Evolutionary conservation across 2,888 invertebrate species (phyloP).

Genomic region (Urechis unicinctus): DNA sequence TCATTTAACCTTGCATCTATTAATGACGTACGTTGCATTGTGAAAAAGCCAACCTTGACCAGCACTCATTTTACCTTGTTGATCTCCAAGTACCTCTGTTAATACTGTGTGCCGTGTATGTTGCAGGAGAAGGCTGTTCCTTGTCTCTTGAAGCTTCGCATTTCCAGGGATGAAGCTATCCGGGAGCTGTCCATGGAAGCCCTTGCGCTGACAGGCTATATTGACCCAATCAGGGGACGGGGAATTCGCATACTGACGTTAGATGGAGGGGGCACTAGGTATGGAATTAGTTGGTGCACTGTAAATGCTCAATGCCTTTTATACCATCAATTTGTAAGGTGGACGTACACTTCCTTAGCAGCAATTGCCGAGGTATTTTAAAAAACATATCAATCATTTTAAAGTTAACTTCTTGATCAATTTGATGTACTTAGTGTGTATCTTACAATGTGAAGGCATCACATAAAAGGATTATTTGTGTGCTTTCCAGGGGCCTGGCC

Average conservation of each 20-base stretch:
- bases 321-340: neutral
- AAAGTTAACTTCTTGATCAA: no score
- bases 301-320: neutral
- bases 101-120: constrained; percentile 17
- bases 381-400: no score
- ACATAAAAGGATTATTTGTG: no score
- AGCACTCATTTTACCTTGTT: no score
- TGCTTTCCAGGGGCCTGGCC: constrained; percentile 60
- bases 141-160: constrained; percentile 58
- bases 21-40: no score
- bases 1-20: no score
- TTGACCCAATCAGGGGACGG: constrained; percentile 62
- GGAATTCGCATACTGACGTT: constrained; percentile 77
- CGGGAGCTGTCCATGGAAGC: constrained; percentile 51
- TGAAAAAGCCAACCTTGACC: no score
- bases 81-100: no score
- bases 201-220: constrained; percentile 66
- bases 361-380: neutral
- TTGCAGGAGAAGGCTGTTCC: constrained; percentile 64
- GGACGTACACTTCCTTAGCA: neutral
- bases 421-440: neutral
- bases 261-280: constrained; percentile 79
- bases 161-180: constrained; percentile 21
- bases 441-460: neutral
- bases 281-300: neutral